Conservation (phyloP, 1,140 invertebrate species). For the Potamilus streckersoni region DNA sequence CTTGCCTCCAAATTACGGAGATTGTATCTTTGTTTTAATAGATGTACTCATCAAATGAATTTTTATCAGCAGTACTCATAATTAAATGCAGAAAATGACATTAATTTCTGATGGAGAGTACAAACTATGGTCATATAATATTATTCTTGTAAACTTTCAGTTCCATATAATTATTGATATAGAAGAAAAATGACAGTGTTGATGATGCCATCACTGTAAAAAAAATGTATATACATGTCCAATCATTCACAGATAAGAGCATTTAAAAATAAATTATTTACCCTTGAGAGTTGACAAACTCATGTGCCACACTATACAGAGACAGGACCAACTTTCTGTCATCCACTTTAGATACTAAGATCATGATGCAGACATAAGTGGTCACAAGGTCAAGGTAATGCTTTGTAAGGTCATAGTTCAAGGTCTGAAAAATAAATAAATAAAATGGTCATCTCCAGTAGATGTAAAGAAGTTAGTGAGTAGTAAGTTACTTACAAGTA, state of each 20-base stretch:
- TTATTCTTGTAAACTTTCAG: no score
- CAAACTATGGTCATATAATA: no score
- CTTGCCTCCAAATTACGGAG: neutral
- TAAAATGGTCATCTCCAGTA: neutral
- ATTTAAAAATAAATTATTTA: constrained; percentile 44
- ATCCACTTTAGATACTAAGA: constrained; percentile 94
- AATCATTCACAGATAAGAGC: neutral
- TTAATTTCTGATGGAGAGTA: no score
- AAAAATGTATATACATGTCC: no score
- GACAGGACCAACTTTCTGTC: constrained; percentile 97
- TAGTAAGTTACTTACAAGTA: no score
- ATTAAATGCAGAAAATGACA: no score
- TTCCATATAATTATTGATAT: no score
- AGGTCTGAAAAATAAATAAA: constrained; percentile 71
- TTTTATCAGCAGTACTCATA: no score
- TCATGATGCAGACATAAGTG: constrained; percentile 96
- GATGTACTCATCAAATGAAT: no score
- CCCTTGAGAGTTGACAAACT: constrained; percentile 91
- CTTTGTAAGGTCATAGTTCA: constrained; percentile 97
- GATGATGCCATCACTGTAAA: no score
- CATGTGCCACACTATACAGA: constrained; percentile 97
- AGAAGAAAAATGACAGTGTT: no score
- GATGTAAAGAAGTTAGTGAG: no score
- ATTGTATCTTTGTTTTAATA: neutral
- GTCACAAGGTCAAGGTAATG: constrained; percentile 94